Base-by-base conservation (phyloP, 2,797 vertebrate species). In the Scolopax bukidnonensis region DNA sequence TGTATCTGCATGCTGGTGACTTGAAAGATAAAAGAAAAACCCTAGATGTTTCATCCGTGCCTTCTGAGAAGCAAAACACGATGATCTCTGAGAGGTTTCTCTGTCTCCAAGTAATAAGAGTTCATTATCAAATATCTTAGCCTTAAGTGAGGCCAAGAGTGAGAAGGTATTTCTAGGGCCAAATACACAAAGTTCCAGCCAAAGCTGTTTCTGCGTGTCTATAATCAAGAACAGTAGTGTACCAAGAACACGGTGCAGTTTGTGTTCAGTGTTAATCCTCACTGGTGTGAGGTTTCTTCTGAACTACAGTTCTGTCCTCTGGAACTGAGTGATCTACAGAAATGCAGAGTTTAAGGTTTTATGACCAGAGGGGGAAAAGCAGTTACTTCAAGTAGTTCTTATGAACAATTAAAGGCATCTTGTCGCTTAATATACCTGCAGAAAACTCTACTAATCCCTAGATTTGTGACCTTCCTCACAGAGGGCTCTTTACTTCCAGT, bases 401-500 rank as follows among this genome's bases (percentile, higher is more conserved):
- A 43, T 85, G 50, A 95, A 51, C 92, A 95, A 87, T 87, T 74
- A 59, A 89, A 67, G 41, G 60, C 27, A 68, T 89, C 13, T 41
- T 57, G 70, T 73, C 24, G 40, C n/a, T 81, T 92, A 36, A 23
- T 74, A 51, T 25, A 82, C 15, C 40, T 94, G 36, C 54, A 60
- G 73, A 92, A 43, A 73, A 27, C 15, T 74, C 3, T 74, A 18
- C 94, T 60, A 91, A 40, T 83, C 56, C 67, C 45, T 79, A 51
- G 56, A 60, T 16, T 6, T 17, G 8, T 76, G 51, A 65, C 47
- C 94, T 94, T 93, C 78, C 77, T 87, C 68, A 69, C 24, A 85
- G 54, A 75, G 95, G 92, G 5, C 21, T 84, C 75, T 95, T 89
- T 69, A 80, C 36, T 94, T 96, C 76, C 84, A 90, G 4, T 38